Evolutionary conservation across 2,888 invertebrate species (phyloP).

Genomic region (Dione juno): DNA sequence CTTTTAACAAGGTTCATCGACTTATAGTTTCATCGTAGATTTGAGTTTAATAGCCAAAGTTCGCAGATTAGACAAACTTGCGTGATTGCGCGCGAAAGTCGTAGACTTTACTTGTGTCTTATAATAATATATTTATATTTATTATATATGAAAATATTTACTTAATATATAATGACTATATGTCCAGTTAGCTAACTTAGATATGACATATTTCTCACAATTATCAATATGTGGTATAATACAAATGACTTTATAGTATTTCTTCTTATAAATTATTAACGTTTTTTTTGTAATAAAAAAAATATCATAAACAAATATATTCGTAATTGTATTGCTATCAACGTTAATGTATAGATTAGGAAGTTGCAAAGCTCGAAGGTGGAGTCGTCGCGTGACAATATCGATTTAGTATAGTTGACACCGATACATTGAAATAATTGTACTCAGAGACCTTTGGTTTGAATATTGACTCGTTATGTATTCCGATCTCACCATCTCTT

Average conservation of each 20-base stretch:
- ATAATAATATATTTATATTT: not conserved
- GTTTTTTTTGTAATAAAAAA: not conserved
- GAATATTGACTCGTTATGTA: slow-evolving; percentile 24
- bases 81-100: slow-evolving; percentile 39
- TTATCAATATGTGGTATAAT: too few relatives aligned
- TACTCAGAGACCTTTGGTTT: slow-evolving; percentile 17
- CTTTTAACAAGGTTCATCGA: slow-evolving; percentile 36
- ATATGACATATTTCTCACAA: too few relatives aligned
- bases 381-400: slow-evolving; percentile 6
- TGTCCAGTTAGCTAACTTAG: too few relatives aligned
- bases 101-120: slow-evolving; percentile 3
- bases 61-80: slow-evolving; percentile 34
- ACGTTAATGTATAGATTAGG: not conserved
- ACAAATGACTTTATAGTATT: too few relatives aligned
- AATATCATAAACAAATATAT: not conserved
- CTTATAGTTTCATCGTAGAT: slow-evolving; percentile 28
- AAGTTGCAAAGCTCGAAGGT: not conserved
- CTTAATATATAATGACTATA: not conserved
- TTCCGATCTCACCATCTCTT: slow-evolving; percentile 10
- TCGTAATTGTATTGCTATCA: not conserved
- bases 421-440: slow-evolving; percentile 29
- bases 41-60: slow-evolving; percentile 42
- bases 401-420: slow-evolving; percentile 14
- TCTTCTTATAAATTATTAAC: too few relatives aligned
- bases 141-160: not conserved